Evolutionary conservation across 2,797 vertebrate genomes (phyloP), one percentile per base, ranked within the genome.

Genomic region (Craterocephalus amniculus): DNA sequence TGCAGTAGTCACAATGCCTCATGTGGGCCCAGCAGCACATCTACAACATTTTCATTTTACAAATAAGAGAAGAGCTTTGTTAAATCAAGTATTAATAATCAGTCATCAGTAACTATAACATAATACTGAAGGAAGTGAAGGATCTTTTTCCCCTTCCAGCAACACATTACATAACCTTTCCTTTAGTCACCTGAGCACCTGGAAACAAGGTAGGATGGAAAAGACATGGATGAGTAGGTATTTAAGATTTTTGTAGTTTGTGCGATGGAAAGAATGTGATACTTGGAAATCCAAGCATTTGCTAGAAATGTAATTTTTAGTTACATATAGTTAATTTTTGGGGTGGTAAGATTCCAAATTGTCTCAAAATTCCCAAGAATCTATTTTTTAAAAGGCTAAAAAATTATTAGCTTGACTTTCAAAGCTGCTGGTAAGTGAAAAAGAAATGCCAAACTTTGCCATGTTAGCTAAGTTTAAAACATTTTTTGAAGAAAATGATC

Each of bases 141-240:
- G 12, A 34, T 70, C 24, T 24, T 40, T 55, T 6, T 14, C 36
- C 36, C 36, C 36, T 13, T 38, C 45, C 18, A n/a, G 20, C 24
- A 35, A 58, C 24, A 35, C 3, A 0, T 4, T 6, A 55, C 13
- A 38, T 57, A 59, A 27, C 22, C 35, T 11, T 18, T 13, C 43
- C 2, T 11, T 31, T 2, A 0, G 2, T 16, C 31, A 29, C 12
- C 7, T 24, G 24, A 52, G 45, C 1, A 22, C 20, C 45, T n/a
- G 62, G 70, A 40, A 24, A 27, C 80, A 88, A 84, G 71, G 51
- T 83, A 4, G 35, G 5, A 32, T n/a, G n/a, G 58, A 27, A n/a
- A 24, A 24, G 12, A 18, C 27, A 20, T 3, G 22, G 43, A 5
- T 20, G 4, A 4, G n/a, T 14, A 49, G 22, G 8, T 12, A 9